Evolutionary conservation across 2,113 vertebrate genomes (phyloP), one percentile per base, ranked within the genome.

Genomic region (Phycodurus eques): DNA sequence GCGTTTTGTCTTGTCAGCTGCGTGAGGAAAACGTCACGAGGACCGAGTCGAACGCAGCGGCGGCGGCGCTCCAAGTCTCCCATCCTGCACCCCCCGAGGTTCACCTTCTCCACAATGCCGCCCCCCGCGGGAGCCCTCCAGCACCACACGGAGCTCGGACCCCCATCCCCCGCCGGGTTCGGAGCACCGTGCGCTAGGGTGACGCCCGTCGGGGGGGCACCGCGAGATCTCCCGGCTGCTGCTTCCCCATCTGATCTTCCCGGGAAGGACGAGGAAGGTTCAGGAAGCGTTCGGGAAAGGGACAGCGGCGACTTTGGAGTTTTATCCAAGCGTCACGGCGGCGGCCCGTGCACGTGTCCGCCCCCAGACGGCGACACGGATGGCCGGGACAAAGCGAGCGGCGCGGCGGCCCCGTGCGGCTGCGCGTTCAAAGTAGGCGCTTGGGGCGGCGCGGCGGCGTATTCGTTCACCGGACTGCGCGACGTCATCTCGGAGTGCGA

Each of bases 61-160:
- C 93, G 95, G 12, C 92, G 97, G 12, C 90, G 95, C 67, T 98
- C 98, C 63, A 98, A 99, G 88, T 98, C 98, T 72, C 98, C 98
- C 1, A 94, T 99, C 77, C 94, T 99, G 75, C 96, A 98, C 70
- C 95, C 95, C 49, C 95, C 98, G 0, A 98, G 95, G 83, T 99
- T 99, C 76, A 96, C 96, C 68, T 97, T 99, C 74, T 22, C 82
- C 0, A 60, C 80, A 0, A 81, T 93, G 0, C 75, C 92, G 27
- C 73, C 94, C 51, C 35, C 89, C 0, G 88, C 91, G 78, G 91
- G 65, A 73, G 92, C 92, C 67, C 88, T 94, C 12, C 94, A 93
- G 78, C 94, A 93, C 75, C 95, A 85, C 1, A 71, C 80, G 5
- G 92, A 94, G 2, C 79, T 89, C 0, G 70, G 92, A 76, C 86